Conservation (phyloP, 2,113 vertebrate genomes). For the Girardinichthys multiradiatus region DNA sequence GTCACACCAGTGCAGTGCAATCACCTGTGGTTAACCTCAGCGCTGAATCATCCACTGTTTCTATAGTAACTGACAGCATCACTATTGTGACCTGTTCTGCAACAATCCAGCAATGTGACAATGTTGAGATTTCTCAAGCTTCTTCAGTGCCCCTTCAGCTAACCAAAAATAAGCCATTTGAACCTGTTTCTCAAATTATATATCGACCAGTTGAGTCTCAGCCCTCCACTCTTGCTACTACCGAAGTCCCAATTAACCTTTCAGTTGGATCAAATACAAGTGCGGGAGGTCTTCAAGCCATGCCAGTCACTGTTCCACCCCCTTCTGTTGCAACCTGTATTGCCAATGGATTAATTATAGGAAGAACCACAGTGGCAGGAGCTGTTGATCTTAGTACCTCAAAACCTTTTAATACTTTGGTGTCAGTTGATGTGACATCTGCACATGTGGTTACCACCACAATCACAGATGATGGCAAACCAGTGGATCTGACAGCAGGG, state of each 20-base stretch:
- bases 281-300: conserved; percentile 76
- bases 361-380: conserved; percentile 84
- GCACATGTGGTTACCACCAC: conserved; percentile 86
- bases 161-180: conserved; percentile 87
- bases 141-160: conserved; percentile 87
- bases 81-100: conserved; percentile 85
- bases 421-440: conserved; percentile 85
- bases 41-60: conserved; percentile 81
- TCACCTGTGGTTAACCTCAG: conserved; percentile 94
- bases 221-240: conserved; percentile 66
- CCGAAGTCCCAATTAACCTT: conserved; percentile 93
- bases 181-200: conserved; percentile 82
- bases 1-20: conserved; percentile 89
- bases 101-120: conserved; percentile 78
- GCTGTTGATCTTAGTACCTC: conserved; percentile 93
- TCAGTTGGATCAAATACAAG: conserved; percentile 83
- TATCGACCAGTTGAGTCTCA: conserved; percentile 81
- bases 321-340: conserved; percentile 61
- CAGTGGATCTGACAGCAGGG: conserved; percentile 94
- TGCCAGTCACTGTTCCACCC: conserved; percentile 82
- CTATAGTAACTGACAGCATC: conserved; percentile 82
- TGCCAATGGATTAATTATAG: conserved; percentile 81
- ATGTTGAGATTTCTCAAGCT: conserved; percentile 72
- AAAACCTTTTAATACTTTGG: conserved; percentile 90
- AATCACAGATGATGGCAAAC: conserved; percentile 91